These are phyloP conservation scores for Cettia cetti DNA, from an alignment of 2,113 vertebrate genomes.

Conservation along the genomic window DNA sequence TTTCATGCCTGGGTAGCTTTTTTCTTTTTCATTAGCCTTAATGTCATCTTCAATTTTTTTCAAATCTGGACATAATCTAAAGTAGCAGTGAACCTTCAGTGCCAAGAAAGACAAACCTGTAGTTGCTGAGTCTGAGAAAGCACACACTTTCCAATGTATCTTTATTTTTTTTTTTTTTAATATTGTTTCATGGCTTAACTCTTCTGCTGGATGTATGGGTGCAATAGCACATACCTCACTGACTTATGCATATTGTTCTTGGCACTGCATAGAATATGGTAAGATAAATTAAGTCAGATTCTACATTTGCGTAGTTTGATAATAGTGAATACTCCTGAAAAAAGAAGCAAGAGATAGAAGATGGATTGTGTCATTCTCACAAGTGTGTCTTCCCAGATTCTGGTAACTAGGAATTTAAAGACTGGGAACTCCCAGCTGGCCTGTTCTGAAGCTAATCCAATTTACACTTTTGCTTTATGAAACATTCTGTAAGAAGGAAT, in stretches of 20 bases:
- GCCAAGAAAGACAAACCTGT: not conserved
- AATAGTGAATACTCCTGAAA: not conserved
- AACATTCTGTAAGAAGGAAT: not conserved
- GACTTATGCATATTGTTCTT: not conserved
- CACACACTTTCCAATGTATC: not conserved
- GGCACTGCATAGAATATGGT: not conserved
- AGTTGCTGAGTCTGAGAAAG: not conserved
- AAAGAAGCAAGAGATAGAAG: not conserved
- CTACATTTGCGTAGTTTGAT: not conserved
- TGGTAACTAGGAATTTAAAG: not conserved
- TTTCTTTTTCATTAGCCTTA: not conserved
- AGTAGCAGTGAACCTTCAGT: not conserved
- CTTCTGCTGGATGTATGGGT: not conserved
- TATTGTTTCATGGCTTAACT: not conserved
- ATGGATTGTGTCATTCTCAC: not conserved
- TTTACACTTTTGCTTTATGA: not conserved
- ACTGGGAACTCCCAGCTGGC: not conserved
- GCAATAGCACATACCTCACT: not conserved
- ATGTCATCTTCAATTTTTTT: not conserved
- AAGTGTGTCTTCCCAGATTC: not conserved
- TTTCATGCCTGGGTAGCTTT: not conserved
- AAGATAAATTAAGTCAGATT: not conserved
- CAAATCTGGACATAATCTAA: not conserved
- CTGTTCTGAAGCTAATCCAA: not conserved
- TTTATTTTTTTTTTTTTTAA: not conserved